Base-by-base conservation (phyloP, 2,888 invertebrate species). In the Amphipoea oculea region DNA sequence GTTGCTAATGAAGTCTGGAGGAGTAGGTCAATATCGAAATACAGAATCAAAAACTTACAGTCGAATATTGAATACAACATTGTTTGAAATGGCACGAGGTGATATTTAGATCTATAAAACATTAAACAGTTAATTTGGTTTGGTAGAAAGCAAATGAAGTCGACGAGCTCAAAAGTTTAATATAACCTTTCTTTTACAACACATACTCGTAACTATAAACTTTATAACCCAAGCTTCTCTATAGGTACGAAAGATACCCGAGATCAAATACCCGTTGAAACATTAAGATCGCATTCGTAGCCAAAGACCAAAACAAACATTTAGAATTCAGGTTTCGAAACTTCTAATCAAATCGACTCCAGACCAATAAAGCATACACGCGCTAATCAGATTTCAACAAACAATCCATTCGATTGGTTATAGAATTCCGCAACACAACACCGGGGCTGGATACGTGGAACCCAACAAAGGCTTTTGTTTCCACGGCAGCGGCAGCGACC, bases 391-490 rank as follows among this genome's bases (percentile, higher is more conserved):
- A 94, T 95, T 95, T 93, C 94, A 93, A 89, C 89, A 94, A 93
- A 94, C 94, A 94, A 95, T 94, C 90, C 84, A 88, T 86, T 90
- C 89, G 94, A 94, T 95, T 93, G 95, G 95, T 94, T 94, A 94
- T 94, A 95, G 95, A 94, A 96, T 94, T 95, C 94, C 91, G 96
- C 93, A 95, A 96, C 94, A 92, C 91, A 92, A 96, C 94, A 95
- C 96, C 92, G 88, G 69, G 60, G 78, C 85, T 90, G 93, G 93
- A 93, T 96, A 96, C 96, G 92, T 95, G 95, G 96, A 96, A 96
- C 93, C 92, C 92, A 96, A 96, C 96, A 96, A 96, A 96, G 96
- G 92, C 96, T 95, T 96, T 96, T 96, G 96, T 96, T 96, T 95
- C 93, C 91, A 90, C 90, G 88, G 90, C 92, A 84, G 73, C 84